A percentile compares a stretch with the other conserved stretches of the same genome.
phyloP scores from a whole-genome alignment of 2,113 vertebrate genomes.

The Otus sunia region DNA sequence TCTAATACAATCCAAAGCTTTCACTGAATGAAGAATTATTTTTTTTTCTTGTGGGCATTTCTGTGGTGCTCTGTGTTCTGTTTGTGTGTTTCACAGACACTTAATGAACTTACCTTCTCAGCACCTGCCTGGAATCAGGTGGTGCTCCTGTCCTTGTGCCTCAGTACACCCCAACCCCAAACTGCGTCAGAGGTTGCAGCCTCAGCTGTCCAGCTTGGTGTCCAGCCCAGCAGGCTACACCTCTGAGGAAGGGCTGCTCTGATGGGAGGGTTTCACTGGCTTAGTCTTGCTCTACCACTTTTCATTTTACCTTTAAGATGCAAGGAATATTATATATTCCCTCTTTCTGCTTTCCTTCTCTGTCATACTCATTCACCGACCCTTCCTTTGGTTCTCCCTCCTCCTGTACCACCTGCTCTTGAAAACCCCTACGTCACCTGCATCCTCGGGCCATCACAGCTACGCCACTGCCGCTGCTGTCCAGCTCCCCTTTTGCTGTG shows the following conservation, averaged over 20 bases:
- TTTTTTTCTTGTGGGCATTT: slow-evolving; percentile 67
- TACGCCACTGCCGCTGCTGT: fast-evolving
- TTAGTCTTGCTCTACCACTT: neutral
- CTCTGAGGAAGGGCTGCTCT: neutral
- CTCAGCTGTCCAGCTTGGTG: neutral
- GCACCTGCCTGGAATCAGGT: neutral
- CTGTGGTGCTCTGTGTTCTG: slow-evolving; percentile 27
- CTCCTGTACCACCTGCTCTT: neutral
- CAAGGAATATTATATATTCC: neutral
- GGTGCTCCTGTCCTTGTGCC: neutral
- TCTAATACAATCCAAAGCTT: slow-evolving; percentile 65
- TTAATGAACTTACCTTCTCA: neutral
- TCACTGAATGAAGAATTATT: slow-evolving; percentile 63
- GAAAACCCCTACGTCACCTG: neutral
- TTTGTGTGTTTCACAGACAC: slow-evolving; percentile 40
- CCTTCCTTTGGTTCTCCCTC: neutral
- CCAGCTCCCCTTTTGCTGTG: neutral
- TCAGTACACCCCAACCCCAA: neutral
- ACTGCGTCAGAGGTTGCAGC: neutral
- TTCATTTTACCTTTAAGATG: neutral
- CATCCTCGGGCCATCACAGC: neutral
- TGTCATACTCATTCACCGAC: fast-evolving
- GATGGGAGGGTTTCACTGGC: neutral
- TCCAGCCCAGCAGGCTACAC: neutral
- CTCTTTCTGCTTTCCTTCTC: neutral